Evolutionary conservation across 2,888 invertebrate species (phyloP).

Genomic region (Tanypteryx hageni): DNA sequence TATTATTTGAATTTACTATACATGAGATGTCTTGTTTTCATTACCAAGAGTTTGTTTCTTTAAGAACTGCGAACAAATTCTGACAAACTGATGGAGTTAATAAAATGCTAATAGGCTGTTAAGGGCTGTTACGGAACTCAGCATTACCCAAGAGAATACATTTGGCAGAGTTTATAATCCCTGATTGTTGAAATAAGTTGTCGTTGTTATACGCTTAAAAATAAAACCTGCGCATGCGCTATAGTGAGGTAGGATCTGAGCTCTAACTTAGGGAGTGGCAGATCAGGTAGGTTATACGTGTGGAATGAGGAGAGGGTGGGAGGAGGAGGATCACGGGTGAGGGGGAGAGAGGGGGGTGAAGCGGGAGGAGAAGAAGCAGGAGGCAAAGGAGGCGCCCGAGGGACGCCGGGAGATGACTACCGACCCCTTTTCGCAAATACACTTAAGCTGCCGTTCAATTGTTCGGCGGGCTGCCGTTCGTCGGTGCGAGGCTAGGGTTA

Average conservation of each 20-base stretch:
- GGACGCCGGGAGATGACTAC: background rate
- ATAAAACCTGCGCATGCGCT: conserved; percentile 16
- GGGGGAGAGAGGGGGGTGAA: background rate
- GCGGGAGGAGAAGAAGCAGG: background rate
- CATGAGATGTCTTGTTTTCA: no score
- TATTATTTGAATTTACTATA: no score
- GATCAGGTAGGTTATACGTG: background rate
- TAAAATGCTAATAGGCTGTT: background rate
- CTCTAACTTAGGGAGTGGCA: background rate
- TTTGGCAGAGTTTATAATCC: background rate
- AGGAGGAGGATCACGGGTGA: background rate
- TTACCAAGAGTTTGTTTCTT: no score
- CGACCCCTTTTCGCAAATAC: conserved; percentile 27
- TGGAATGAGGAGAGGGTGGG: background rate
- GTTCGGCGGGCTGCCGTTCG: conserved; percentile 20
- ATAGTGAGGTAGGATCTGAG: background rate
- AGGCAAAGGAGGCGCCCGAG: background rate
- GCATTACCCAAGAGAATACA: background rate
- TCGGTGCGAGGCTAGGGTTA: conserved; percentile 34
- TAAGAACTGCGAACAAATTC: no score
- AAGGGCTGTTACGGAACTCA: background rate
- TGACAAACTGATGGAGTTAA: no score
- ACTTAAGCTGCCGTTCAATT: background rate
- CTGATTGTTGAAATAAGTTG: background rate
- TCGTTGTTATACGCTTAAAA: conserved; percentile 30